A percentile compares a stretch with the other conserved stretches of the same genome.
phyloP scores from a whole-genome alignment of 1,140 invertebrate genomes.

The Mycetomoellerius zeteki region DNA sequence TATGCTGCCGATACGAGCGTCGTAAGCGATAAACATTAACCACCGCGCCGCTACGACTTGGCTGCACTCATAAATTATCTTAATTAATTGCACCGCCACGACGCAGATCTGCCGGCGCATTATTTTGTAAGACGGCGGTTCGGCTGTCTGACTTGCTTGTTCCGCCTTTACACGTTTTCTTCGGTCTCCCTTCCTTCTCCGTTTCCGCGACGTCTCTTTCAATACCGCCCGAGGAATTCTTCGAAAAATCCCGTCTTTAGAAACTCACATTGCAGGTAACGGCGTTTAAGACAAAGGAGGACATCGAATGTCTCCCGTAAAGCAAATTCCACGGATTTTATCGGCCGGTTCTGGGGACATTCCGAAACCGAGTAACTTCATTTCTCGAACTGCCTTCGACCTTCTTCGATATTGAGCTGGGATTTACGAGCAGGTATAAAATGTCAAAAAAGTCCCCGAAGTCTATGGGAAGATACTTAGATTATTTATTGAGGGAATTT shows the following conservation, averaged over 20 bases:
- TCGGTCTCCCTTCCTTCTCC: not conserved
- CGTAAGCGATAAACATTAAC: conserved; percentile 63
- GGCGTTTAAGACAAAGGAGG: conserved; percentile 53
- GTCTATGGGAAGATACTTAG: not conserved
- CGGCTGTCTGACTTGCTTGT: not conserved
- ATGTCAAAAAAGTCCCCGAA: not conserved
- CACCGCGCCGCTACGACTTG: conserved; percentile 31
- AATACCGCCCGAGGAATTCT: conserved; percentile 49
- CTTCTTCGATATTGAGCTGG: conserved; percentile 27
- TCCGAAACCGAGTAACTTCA: conserved; percentile 60
- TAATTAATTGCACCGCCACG: conserved; percentile 43
- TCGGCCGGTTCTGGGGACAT: conserved; percentile 42
- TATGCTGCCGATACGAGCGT: conserved; percentile 58
- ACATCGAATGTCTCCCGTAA: conserved; percentile 43
- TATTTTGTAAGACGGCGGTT: conserved; percentile 39
- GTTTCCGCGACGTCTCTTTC: conserved; percentile 13
- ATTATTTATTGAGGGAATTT: not conserved
- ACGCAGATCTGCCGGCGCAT: not conserved
- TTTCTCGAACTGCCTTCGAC: conserved; percentile 53
- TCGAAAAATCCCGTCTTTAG: conserved; percentile 50
- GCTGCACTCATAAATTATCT: conserved; percentile 49
- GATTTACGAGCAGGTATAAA: conserved; percentile 21
- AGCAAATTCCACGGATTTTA: conserved; percentile 62
- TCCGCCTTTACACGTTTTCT: not conserved
- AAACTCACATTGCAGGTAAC: conserved; percentile 49